Evolutionary conservation across 1,140 invertebrate species (phyloP).

Genomic region (Mactra quadrangularis): DNA sequence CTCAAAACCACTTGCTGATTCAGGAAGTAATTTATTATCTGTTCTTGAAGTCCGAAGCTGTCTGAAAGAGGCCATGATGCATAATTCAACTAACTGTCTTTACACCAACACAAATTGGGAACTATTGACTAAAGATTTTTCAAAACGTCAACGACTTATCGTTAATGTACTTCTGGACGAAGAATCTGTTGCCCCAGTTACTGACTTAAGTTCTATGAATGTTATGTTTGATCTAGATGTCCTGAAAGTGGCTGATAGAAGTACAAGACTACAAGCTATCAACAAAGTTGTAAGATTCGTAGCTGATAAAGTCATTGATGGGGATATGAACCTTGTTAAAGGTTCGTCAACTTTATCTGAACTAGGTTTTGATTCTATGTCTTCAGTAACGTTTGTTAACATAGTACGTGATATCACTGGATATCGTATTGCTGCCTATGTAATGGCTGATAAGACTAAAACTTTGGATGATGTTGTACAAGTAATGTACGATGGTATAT

Average conservation of each 20-base stretch:
- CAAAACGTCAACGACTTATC: not conserved
- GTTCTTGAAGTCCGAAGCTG: conserved; percentile 26
- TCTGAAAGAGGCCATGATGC: conserved; percentile 18
- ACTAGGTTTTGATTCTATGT: conserved; percentile 40
- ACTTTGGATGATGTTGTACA: not conserved
- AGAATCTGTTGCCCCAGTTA: not conserved
- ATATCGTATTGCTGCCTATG: not conserved
- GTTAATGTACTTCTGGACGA: not conserved
- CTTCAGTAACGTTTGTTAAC: conserved; percentile 13
- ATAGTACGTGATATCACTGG: conserved; percentile 34
- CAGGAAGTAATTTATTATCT: not conserved
- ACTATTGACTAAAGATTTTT: not conserved
- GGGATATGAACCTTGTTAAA: not conserved
- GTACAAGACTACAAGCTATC: not conserved
- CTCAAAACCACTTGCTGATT: not conserved
- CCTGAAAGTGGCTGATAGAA: not conserved
- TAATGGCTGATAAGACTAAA: conserved; percentile 1
- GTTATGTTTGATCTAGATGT: conserved; percentile 8
- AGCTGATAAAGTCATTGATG: not conserved
- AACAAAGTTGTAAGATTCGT: not conserved
- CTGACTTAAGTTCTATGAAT: not conserved
- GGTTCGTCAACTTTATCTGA: conserved; percentile 12
- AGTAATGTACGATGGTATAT: too few relatives aligned
- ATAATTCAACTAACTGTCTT: not conserved
- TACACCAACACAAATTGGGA: conserved; percentile 21